These are phyloP conservation scores for Erebia epiphron DNA, from an alignment of 2,888 invertebrate species.

Conservation along the genomic window DNA sequence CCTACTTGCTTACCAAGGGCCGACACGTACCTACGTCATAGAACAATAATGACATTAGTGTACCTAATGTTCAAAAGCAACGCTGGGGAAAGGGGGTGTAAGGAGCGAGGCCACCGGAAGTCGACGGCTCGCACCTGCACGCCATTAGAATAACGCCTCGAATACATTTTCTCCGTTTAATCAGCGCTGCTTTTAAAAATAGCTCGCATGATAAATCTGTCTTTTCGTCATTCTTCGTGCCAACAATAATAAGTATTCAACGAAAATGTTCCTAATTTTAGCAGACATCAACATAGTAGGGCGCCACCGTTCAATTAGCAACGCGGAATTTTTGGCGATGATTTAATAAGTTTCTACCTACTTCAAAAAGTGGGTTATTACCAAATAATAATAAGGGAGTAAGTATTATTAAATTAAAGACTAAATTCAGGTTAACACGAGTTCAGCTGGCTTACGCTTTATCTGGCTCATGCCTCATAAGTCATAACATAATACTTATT, in stretches of 20 bases:
- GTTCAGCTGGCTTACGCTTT: no score
- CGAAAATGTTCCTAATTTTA: conserved; percentile 58
- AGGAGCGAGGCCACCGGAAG: conserved; percentile 60
- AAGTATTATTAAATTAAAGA: no score
- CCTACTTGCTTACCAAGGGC: background rate
- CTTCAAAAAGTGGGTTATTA: no score
- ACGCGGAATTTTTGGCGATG: background rate
- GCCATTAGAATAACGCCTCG: conserved; percentile 62
- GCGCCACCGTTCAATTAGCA: background rate
- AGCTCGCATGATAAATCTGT: conserved; percentile 22
- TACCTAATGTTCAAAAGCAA: conserved; percentile 18
- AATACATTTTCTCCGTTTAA: conserved; percentile 53
- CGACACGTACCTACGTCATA: conserved; percentile 12
- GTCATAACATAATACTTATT: no score
- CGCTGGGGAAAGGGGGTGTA: conserved; percentile 31
- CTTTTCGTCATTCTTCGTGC: conserved; percentile 40
- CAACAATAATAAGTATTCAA: conserved; percentile 52
- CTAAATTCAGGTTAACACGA: no score
- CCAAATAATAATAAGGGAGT: no score
- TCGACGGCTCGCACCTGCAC: conserved; percentile 55
- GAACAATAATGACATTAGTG: conserved; percentile 22
- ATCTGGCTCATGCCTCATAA: no score
- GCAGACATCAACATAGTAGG: conserved; percentile 27
- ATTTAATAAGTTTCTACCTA: no score
- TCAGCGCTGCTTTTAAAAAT: conserved; percentile 39